Base-by-base conservation (phyloP, 2,888 invertebrate species). In the Drosophila paranaensis region DNA sequence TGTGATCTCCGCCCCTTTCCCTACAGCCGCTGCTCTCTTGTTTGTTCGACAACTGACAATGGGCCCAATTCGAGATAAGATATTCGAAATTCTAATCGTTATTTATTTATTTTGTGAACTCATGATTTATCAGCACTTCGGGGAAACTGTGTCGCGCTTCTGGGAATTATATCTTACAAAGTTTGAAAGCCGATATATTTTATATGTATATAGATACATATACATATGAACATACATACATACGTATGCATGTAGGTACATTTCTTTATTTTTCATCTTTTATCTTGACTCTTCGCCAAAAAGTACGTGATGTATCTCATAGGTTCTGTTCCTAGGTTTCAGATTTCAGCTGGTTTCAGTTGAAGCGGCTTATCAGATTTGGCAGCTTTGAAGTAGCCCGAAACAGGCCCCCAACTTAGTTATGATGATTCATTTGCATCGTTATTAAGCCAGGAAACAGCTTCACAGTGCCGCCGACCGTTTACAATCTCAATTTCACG, bases 71-170 rank as follows among this genome's bases (percentile, higher is more conserved):
- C 39, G 55, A 73, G 86, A 88, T 82, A 83, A 86, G 84, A 86
- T 86, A 73, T 57, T 68, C 48, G 45, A 64, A 76, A 57, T 60
- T 66, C 63, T 71, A 75, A 76, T 66, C 65, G 35, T 8, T 37
- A 27, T 48, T 53, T 40, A 13, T 33, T 40, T 72, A 54, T 66
- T 56, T 56, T 72, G 62, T 60, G 56, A 13, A 50, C 43, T 61
- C 54, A 62, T 62, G 64, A 81, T 71, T 84, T 83, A 79, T 82
- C 82, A 79, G 61, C 50, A 69, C 13, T 82, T 83, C 82, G 16
- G 46, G 2, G 76, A 85, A 88, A 69, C 60, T 69, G 64, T 69
- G 68, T 64, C 73, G 65, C 76, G 57, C 54, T 88, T 82, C 73
- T 60, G 37, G 27, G 62, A 79, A 88, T 60, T 66, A 46, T 39